Evolutionary conservation across 1,140 invertebrate species (phyloP), one percentile per base, ranked within the genome.

Genomic region (Euschistus heros): DNA sequence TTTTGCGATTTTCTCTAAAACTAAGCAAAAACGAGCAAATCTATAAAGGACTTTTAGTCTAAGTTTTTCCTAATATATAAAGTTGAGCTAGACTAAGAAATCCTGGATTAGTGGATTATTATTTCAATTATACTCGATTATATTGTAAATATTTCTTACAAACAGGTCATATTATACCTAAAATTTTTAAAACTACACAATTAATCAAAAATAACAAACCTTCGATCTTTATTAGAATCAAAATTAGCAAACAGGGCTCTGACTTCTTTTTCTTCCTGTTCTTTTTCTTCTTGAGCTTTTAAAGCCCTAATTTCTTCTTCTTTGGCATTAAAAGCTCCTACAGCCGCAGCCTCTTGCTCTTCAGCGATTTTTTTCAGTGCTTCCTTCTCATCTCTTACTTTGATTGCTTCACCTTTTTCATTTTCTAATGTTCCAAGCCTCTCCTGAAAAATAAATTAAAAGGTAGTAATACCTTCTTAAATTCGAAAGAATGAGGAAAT

Each of bases 141-240:
- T 17, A 47, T 44, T 7, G 5, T 22, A 18, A 50, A 50, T 13
- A 4, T 50, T 4, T 50, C 20, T 4, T 50, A 50, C 47, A 22
- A 4, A 18, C 13, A 50, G 17, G 17, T 50, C 2, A 50, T 50
- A 18, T 50, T 50, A n/a, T 22, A 18, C 14, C 14, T 10, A 13
- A 22, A 22, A 57, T 57, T 13, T 30, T 4, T 7, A 37, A 37
- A 37, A 37, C 5, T 10, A 37, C 33, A 37, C n/a, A n/a, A n/a
- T n/a, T n/a, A n/a, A n/a, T 37, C 13, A 62, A 5, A 50, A 6
- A 20, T 17, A 18, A 69, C 74, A 70, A 69, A 78, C 73, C 75
- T 73, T 63, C 82, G 84, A 78, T 93, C 89, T 64, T 79, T 73
- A 78, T 95, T 86, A 13, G 83, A 81, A 77, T 95, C 92, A 69